These are phyloP conservation scores for Aphis gossypii DNA, from an alignment of 1,140 invertebrate genomes.

Conservation along the genomic window DNA sequence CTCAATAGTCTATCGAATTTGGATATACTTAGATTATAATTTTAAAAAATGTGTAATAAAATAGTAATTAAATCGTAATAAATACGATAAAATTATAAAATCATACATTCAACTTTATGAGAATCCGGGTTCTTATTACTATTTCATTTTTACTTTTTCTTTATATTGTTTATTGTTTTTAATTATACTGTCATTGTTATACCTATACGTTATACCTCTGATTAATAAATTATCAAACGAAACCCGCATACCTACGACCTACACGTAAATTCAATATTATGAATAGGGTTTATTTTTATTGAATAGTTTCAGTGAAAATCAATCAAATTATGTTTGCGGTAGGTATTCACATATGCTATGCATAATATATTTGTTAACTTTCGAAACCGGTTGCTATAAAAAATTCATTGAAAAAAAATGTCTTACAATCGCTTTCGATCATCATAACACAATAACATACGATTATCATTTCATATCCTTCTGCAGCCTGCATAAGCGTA, in stretches of 20 bases:
- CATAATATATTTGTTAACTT: conserved; percentile 6
- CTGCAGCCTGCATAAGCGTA: neutral
- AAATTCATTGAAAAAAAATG: neutral
- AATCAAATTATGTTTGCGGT: neutral
- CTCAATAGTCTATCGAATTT: neutral
- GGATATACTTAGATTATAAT: neutral
- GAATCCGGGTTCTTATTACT: neutral
- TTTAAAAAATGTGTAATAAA: neutral
- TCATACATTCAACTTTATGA: neutral
- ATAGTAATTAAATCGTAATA: neutral
- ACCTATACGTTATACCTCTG: neutral
- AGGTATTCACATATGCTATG: neutral
- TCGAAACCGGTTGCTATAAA: conserved; percentile 3
- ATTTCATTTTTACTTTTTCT: neutral
- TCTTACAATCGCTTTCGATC: neutral
- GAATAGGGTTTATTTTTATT: neutral
- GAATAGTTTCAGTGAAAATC: conserved; percentile 30
- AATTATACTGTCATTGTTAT: neutral
- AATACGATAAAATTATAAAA: neutral
- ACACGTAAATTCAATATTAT: conserved; percentile 1
- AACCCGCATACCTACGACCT: neutral
- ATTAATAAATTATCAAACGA: conserved; percentile 5
- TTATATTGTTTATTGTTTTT: neutral
- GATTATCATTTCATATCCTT: neutral
- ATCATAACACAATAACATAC: neutral